Percentiles rank a stretch among this genome's conserved stretches.
These are phyloP conservation scores for Wiebesia pumilae DNA, from an alignment of 1,140 invertebrate species.

Conservation along the genomic window DNA sequence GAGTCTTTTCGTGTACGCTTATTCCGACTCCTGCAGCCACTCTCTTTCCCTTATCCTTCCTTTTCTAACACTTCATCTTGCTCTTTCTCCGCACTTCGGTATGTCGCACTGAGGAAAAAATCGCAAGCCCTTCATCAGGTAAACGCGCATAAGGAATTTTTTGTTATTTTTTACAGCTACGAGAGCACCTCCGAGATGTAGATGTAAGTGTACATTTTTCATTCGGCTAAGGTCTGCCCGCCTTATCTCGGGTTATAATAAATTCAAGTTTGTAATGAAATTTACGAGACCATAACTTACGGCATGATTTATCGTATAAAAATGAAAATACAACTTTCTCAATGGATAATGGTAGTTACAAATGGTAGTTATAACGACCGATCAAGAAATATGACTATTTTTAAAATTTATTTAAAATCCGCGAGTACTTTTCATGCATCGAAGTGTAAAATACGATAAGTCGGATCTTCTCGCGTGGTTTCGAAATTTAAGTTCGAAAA, in stretches of 20 bases:
- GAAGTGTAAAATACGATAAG: background rate
- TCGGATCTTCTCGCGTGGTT: background rate
- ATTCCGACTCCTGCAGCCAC: background rate
- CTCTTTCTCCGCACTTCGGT: background rate
- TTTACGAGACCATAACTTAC: background rate
- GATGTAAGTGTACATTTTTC: background rate
- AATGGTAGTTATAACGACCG: too few relatives aligned
- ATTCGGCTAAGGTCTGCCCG: background rate
- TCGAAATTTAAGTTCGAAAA: background rate
- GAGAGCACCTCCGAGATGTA: background rate
- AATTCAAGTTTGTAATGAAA: background rate
- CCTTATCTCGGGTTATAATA: background rate
- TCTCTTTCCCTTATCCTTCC: background rate
- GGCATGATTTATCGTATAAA: background rate
- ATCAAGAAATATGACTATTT: too few relatives aligned
- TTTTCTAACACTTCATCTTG: background rate
- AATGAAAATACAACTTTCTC: background rate
- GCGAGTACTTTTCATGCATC: background rate
- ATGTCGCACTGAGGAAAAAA: background rate
- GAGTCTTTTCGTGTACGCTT: background rate
- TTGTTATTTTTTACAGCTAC: too few relatives aligned
- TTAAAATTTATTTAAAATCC: background rate
- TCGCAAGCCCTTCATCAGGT: background rate
- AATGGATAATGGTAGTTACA: background rate
- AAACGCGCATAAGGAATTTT: background rate